Evolutionary conservation across 2,113 vertebrate species (phyloP).

Genomic region (Ailuropoda melanoleuca): DNA sequence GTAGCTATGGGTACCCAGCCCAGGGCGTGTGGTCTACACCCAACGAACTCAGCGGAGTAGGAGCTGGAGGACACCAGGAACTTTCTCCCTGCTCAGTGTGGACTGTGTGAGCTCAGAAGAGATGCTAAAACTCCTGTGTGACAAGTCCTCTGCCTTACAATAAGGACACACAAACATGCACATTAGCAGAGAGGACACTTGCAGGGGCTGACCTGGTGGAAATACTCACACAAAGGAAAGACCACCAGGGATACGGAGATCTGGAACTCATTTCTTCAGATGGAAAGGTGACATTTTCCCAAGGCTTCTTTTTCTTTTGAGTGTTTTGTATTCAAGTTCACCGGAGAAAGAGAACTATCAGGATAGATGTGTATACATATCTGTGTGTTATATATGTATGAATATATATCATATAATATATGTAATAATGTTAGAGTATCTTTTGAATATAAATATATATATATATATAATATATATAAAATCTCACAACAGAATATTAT

Average conservation of each 20-base stretch:
- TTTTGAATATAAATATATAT: neutral
- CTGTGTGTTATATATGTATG: neutral
- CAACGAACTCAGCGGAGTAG: neutral
- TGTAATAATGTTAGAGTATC: neutral
- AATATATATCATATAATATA: neutral
- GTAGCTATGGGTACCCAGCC: neutral
- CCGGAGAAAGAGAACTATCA: neutral
- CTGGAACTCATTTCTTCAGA: neutral
- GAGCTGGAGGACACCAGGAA: neutral
- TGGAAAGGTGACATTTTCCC: neutral
- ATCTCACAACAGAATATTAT: too few relatives aligned
- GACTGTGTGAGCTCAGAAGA: neutral
- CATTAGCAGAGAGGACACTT: neutral
- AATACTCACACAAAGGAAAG: neutral
- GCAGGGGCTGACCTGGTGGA: neutral
- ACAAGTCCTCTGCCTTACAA: neutral
- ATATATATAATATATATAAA: too few relatives aligned
- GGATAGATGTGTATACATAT: neutral
- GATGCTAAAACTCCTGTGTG: neutral
- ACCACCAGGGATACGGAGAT: neutral
- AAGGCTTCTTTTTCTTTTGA: neutral
- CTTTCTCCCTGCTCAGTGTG: neutral
- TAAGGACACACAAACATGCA: neutral
- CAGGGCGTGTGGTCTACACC: neutral
- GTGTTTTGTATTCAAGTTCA: neutral